Base-by-base conservation (phyloP, 2,113 vertebrate genomes). In the Sturnira hondurensis region DNA sequence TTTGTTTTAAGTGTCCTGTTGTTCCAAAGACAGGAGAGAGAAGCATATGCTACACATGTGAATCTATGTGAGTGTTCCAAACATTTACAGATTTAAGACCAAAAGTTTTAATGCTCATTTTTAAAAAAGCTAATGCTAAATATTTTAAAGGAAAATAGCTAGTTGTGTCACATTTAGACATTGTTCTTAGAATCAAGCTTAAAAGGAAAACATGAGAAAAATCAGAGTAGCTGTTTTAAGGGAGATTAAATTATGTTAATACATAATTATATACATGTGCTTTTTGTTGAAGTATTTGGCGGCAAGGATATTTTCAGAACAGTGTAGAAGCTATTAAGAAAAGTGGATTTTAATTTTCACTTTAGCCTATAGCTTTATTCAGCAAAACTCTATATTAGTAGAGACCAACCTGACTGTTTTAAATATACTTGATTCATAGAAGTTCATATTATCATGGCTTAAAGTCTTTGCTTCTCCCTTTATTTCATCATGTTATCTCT, bases 1-100 rank as follows among this genome's bases (percentile, higher is more conserved):
- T 97, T 98, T 98, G 81, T 91, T 97, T 93, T 76, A 67, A 84
- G n/a, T 73, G 38, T 31, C 52, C 50, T 61, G 92, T 97, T 71
- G 63, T 92, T 91, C 41, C 81, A 82, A 74, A 97, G 86, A 63
- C 73, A 41, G 54, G 14, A 36, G 33, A 81, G 52, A 41, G 71
- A 52, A 54, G 28, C 92, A 65, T 52, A 82, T 33, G 38, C 63
- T 78, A 3, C 41, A 38, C 26, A 2, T 84, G 70, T n/a, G 33
- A 38, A 70, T 43, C 50, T 85, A 7, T 24, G 41, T 82, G 68
- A 47, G n/a, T 54, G 47, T 52, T n/a, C 52, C 43, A 67, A 36
- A 68, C 50, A 31, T 45, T 82, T 58, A 50, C 65, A 56, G 12
- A 36, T 70, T 54, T 36, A 36, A 68, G 63, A 52, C 14, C 63